Evolutionary conservation across 2,888 invertebrate species (phyloP), one percentile per base, ranked within the genome.

Genomic region (Lydus trimaculatus): DNA sequence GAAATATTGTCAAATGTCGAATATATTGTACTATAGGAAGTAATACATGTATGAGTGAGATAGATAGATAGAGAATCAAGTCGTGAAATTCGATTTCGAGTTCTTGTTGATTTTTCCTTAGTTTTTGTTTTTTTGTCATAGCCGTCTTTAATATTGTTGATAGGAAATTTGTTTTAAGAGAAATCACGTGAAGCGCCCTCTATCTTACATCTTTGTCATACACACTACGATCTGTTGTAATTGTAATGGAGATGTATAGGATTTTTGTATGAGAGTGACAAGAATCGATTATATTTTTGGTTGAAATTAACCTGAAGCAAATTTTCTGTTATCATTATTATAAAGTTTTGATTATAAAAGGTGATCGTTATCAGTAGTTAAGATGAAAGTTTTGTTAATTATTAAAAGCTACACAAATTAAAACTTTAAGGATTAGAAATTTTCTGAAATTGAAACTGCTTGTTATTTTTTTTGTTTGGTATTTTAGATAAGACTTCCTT

Each of bases 1-100:
- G n/a, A n/a, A n/a, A n/a, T 56, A 56, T 56, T 56, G 56, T 56
- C 56, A 25, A 56, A 25, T 56, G 25, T 56, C 25, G 56, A 48
- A 48, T 48, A 20, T 20, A 56, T 56, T 25, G 9, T 56, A 9
- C 25, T 33, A 36, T 36, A 36, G 9, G 4, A 3, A 28, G 4
- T 28, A 28, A 28, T 28, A 28, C 4, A 28, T 28, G 17, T 36
- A 17, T 17, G 39, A 13, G 6, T 17, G 8, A 43, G 17, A 17
- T n/a, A 43, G 39, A 17, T 48, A 48, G 48, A 48, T 0, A 20
- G n/a, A 17, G 1, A 39, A n/a, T 13, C 7, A 4, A 9, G 1
- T 1, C 9, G n/a, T 23, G 20, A 11, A 9, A 20, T 20, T 48
- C 48, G 20, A 48, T 48, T 48, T 48, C n/a, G n/a, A n/a, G 39